Conservation (phyloP, 2,113 vertebrate species). For the Picathartes gymnocephalus region DNA sequence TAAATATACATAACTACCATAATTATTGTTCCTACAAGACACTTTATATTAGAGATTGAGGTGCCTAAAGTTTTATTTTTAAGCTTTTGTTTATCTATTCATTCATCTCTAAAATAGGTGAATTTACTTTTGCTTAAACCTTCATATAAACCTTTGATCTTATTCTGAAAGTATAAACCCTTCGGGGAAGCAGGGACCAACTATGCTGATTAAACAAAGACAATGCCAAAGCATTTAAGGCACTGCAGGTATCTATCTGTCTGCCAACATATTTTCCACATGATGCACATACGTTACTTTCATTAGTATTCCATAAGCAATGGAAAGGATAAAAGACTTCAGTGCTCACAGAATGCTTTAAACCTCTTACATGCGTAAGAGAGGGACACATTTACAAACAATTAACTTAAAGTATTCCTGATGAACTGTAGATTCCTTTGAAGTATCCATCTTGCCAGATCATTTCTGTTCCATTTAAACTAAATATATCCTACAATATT, state of each 20-base stretch:
- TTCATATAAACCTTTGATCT: conserved; percentile 56
- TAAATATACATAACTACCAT: conserved; percentile 10
- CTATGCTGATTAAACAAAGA: conserved; percentile 8
- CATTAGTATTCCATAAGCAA: conserved; percentile 41
- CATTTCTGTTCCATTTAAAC: neutral
- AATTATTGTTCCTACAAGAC: conserved; percentile 22
- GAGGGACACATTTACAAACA: conserved; percentile 24
- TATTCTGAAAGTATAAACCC: conserved; percentile 20
- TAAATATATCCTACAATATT: neutral
- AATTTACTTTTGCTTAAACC: conserved; percentile 28
- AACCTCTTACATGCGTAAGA: neutral
- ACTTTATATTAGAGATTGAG: neutral
- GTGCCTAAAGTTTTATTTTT: conserved; percentile 34
- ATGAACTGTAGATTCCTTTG: neutral
- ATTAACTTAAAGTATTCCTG: neutral
- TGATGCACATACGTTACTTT: conserved; percentile 22
- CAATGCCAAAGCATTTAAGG: conserved; percentile 37
- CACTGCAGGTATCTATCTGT: conserved; percentile 50
- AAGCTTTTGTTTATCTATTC: conserved; percentile 34
- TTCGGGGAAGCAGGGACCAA: conserved; percentile 2
- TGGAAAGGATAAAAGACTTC: neutral
- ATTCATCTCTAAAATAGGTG: conserved; percentile 19
- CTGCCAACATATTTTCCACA: conserved; percentile 55
- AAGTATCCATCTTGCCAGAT: neutral
- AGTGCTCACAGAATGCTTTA: neutral